Percentiles rank a stretch among this genome's conserved stretches.
These are phyloP conservation scores for Epinephelus coioides DNA, from an alignment of 2,797 vertebrate species.

Conservation along the genomic window DNA sequence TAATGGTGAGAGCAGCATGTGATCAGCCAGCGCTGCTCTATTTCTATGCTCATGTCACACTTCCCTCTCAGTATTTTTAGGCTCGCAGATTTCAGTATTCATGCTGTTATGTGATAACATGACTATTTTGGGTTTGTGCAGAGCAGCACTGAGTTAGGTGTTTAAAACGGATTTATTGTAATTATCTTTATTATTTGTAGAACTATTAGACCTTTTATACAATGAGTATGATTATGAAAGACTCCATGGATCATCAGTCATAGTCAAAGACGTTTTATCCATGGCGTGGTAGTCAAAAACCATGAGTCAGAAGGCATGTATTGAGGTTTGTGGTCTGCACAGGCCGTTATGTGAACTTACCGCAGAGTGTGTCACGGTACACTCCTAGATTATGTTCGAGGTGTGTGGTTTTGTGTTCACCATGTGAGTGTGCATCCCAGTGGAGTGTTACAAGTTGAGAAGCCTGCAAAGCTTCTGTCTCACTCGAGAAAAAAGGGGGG, in stretches of 20 bases:
- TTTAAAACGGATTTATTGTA: neutral
- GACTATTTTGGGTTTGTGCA: constrained; percentile 39
- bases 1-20: constrained; percentile 32
- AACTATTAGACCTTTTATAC: neutral
- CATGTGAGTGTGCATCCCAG: constrained; percentile 20
- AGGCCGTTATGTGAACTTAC: constrained; percentile 2
- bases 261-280: neutral
- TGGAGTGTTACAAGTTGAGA: constrained; percentile 1
- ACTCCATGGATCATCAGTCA: neutral
- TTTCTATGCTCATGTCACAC: constrained; percentile 60
- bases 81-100: constrained; percentile 48
- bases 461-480: neutral
- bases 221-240: neutral
- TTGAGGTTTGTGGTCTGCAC: constrained; percentile 30
- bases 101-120: constrained; percentile 44
- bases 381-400: constrained; percentile 42
- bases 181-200: neutral
- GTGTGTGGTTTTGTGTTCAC: constrained; percentile 45
- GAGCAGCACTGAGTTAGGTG: neutral
- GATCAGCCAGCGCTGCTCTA: constrained; percentile 38
- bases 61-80: constrained; percentile 62
- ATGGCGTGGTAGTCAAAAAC: neutral
- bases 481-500: neutral
- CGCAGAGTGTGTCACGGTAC: constrained; percentile 39
- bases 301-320: constrained; percentile 13